Evolutionary conservation across 23 tunicate species (phyloP), one percentile per base, ranked within the genome.

Genomic region (Oikopleura albicans): DNA sequence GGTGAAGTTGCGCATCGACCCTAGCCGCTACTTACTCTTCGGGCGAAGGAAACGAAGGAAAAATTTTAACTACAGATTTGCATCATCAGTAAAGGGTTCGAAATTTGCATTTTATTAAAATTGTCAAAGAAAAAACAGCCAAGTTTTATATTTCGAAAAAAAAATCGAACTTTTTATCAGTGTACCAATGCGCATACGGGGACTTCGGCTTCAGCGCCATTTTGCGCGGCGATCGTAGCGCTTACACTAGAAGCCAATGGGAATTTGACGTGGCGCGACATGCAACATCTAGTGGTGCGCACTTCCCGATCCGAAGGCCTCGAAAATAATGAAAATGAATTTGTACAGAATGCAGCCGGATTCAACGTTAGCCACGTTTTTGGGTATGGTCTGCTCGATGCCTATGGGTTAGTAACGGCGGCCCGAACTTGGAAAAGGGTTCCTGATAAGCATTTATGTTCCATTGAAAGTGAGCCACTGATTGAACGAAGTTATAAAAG

Each of bases 191-290:
- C 38, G 12, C 96, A 90, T 84, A 90, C 99, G 38, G 99, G 99
- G 39, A 95, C 99, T 31, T 90, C 96, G 38, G 99, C 99, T 4
- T 95, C 99, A 36, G 99, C 99, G 1, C 99, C 99, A 4, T 88
- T 95, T 94, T 92, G 96, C 0, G 89, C 99, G 28, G 99, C 91
- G 4, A 84, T 95, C 31, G 79, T 90, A 1, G 99, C 99, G 12
- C 76, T 95, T 27, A 87, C 89, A 89, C 86, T 95, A 31, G 90
- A 95, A 41, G 99, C 99, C 76, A 94, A 90, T 86, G 35, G 66
- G 39, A 40, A 88, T 12, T 57, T 95, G 79, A 88, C 96, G 22
- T 95, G 99, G 99, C 63, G 99, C 83, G 99, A 95, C 41, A 90
- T 95, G 49, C 99, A 95, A 76, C 99, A 95, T 56, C 57, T 95